Evolutionary conservation across 2,888 invertebrate species (phyloP), one percentile per base, ranked within the genome.

Genomic region (Lasioglossum morio): DNA sequence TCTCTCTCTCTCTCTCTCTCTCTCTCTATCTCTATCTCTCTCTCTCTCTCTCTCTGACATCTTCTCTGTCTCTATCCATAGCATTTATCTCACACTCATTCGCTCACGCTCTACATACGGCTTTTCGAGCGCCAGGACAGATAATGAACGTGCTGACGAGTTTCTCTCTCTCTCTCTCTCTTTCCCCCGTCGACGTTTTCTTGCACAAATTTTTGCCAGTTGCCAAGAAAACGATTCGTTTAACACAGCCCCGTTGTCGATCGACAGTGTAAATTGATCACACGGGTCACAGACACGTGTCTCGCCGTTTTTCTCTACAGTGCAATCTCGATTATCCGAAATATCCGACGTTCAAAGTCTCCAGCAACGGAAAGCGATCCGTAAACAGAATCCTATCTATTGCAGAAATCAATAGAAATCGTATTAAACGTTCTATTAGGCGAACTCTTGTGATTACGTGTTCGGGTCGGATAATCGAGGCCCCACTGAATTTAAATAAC

Each of bases 111-210:
- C 43, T 53, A 34, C 23, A 27, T 63, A 34, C 40, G 30, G n/a
- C 66, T 46, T 70, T 37, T 60, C 57, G 63, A 75, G 70, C 48
- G 46, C 72, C 34, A 37, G 70, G 48, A 72, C 40, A 43, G 40
- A 79, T 82, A 70, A 75, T 40, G n/a, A 66, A 66, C 48, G 57
- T n/a, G 43, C 53, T 69, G n/a, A 76, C 82, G 81, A 86, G 79
- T 79, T 84, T 79, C 81, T 81, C 72, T 76, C 78, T 79, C 60
- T 78, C 43, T 72, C 12, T 30, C n/a, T n/a, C n/a, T n/a, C n/a
- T n/a, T n/a, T 23, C 37, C 30, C 2, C 60, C 30, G 23, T 1
- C 30, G 16, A 14, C 30, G 12, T 79, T 57, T 40, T 73, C 37
- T 74, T 14, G n/a, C 48, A 3, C 16, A 8, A 1, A n/a, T n/a